A percentile compares a stretch with the other conserved stretches of the same genome.
These are phyloP conservation scores for Emys orbicularis DNA, from an alignment of 2,797 vertebrate species.

Conservation along the genomic window DNA sequence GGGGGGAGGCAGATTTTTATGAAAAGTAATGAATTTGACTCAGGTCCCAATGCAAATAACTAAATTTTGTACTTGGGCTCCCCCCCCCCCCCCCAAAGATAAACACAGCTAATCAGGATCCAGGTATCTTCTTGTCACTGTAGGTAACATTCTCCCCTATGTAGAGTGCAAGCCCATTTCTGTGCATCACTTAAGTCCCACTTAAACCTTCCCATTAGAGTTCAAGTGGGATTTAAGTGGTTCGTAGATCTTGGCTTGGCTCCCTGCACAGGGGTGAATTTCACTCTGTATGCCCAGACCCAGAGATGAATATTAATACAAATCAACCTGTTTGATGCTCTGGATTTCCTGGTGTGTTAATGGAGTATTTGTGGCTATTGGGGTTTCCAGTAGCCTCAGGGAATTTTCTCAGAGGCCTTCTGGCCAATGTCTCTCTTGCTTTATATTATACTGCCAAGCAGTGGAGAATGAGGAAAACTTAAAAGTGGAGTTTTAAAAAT, in stretches of 20 bases:
- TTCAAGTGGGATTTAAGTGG: not conserved
- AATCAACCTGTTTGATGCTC: not conserved
- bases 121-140: not conserved
- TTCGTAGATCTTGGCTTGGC: not conserved
- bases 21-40: not conserved
- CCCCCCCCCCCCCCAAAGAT: rapidly evolving
- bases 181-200: not conserved
- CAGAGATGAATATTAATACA: not conserved
- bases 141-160: not conserved
- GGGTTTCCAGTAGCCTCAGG: constrained; percentile 37
- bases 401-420: constrained; percentile 32
- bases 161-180: not conserved
- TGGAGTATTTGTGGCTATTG: constrained; percentile 32
- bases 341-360: not conserved
- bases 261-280: not conserved
- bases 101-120: not conserved
- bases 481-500: not conserved
- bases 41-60: not conserved
- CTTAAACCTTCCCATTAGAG: not conserved
- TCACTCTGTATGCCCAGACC: not conserved
- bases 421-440: constrained; percentile 17
- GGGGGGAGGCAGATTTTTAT: not conserved
- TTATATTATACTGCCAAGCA: constrained; percentile 20
- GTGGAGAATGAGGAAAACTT: constrained; percentile 55
- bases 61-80: not conserved